Evolutionary conservation across 2,113 vertebrate species (phyloP).

Genomic region (Ceratotherium simum): DNA sequence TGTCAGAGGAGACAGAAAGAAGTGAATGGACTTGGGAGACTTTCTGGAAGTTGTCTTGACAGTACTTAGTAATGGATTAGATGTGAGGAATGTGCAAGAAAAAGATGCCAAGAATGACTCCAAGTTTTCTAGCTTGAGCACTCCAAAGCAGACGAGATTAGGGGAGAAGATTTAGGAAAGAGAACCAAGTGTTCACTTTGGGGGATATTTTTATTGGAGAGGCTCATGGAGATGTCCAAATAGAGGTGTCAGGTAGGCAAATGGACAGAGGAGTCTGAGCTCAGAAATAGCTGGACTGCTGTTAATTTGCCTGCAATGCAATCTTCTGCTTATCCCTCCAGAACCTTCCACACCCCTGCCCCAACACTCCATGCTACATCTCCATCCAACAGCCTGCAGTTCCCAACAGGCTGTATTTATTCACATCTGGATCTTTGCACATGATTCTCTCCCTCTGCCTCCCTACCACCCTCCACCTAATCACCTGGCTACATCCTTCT

Average conservation of each 20-base stretch:
- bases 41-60: background rate
- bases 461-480: background rate
- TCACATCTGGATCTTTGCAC: background rate
- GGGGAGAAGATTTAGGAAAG: background rate
- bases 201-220: background rate
- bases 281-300: background rate
- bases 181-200: background rate
- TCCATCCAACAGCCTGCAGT: rapidly evolving
- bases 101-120: background rate
- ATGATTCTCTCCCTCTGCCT: background rate
- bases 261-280: background rate
- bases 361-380: rapidly evolving
- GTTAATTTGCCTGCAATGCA: background rate
- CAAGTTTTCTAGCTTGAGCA: background rate
- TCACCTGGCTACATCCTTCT: background rate
- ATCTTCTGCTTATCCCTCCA: background rate
- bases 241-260: background rate
- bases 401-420: background rate
- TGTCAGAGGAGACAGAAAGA: background rate
- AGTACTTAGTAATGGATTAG: background rate
- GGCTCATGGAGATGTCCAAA: background rate
- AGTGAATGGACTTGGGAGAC: background rate
- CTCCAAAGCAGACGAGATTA: background rate
- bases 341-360: background rate
- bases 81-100: background rate